Percentiles rank a stretch among this genome's conserved stretches.
Conservation (phyloP, 2,113 vertebrate genomes). For the Desmodus rotundus region DNA sequence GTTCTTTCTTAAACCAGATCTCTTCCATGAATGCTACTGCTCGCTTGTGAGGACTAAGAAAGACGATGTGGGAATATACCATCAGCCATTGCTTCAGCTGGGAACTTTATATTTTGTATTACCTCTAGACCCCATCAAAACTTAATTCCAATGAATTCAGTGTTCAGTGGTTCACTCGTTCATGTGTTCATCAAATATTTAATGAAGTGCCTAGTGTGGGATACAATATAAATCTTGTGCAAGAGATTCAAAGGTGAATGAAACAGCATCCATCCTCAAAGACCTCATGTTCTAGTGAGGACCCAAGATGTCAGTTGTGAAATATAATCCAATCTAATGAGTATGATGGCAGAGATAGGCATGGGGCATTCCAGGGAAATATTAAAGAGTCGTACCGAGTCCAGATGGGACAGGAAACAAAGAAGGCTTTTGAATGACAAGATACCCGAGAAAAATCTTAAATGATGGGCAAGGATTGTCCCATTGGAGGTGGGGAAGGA, state of each 20-base stretch:
- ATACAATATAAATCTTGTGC: neutral
- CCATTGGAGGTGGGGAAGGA: neutral
- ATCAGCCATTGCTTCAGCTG: neutral
- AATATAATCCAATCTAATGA: neutral
- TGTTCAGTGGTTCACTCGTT: neutral
- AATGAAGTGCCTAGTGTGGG: neutral
- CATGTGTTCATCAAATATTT: neutral
- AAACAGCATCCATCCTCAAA: neutral
- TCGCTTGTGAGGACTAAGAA: neutral
- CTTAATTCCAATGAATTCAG: neutral
- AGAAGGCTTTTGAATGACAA: neutral
- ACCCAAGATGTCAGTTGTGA: neutral
- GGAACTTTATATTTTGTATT: neutral
- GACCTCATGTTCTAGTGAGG: neutral
- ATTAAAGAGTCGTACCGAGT: neutral
- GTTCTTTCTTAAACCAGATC: too few relatives aligned
- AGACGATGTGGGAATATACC: neutral
- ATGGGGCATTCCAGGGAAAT: neutral
- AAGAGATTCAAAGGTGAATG: neutral
- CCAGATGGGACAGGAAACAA: neutral
- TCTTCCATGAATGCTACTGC: too few relatives aligned
- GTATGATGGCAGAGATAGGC: neutral
- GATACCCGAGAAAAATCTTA: neutral
- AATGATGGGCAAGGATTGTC: neutral
- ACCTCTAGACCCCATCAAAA: neutral